Conservation (phyloP, 2,888 invertebrate species). For the Zygothrica quintamaculata region DNA sequence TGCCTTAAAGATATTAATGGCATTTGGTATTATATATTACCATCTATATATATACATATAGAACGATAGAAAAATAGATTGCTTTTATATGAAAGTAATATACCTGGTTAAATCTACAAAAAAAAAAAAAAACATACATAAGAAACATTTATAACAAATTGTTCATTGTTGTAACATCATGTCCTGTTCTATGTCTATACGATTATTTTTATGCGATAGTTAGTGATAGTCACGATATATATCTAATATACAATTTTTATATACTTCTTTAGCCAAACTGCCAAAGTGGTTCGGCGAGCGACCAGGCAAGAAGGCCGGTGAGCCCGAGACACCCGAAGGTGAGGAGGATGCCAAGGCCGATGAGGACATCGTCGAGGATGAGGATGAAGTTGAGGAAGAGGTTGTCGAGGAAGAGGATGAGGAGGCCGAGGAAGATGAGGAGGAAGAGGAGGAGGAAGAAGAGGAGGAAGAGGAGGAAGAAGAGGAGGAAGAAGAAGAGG, state of each 20-base stretch:
- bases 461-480: slow-evolving; percentile 85
- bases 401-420: slow-evolving; percentile 91
- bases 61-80: no score
- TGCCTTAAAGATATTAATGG: neutral
- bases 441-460: slow-evolving; percentile 86
- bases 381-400: slow-evolving; percentile 91
- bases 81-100: no score
- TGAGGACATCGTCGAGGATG: slow-evolving; percentile 89
- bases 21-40: no score
- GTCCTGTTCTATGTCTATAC: slow-evolving; percentile 39
- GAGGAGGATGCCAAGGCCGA: slow-evolving; percentile 93
- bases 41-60: no score
- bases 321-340: slow-evolving; percentile 95
- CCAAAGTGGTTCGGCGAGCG: slow-evolving; percentile 98
- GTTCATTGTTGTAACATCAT: slow-evolving; percentile 69
- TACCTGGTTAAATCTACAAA: slow-evolving; percentile 32
- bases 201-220: neutral
- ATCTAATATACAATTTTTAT: neutral
- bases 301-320: slow-evolving; percentile 96
- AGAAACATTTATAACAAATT: slow-evolving; percentile 41
- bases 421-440: slow-evolving; percentile 88
- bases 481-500: slow-evolving; percentile 84
- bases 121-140: slow-evolving; percentile 15
- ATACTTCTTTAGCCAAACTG: slow-evolving; percentile 89
- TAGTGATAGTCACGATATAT: neutral